phyloP scores from a whole-genome alignment of 37 sponge, comb jelly and placozoan genomes.

The Geodia barretti region DNA sequence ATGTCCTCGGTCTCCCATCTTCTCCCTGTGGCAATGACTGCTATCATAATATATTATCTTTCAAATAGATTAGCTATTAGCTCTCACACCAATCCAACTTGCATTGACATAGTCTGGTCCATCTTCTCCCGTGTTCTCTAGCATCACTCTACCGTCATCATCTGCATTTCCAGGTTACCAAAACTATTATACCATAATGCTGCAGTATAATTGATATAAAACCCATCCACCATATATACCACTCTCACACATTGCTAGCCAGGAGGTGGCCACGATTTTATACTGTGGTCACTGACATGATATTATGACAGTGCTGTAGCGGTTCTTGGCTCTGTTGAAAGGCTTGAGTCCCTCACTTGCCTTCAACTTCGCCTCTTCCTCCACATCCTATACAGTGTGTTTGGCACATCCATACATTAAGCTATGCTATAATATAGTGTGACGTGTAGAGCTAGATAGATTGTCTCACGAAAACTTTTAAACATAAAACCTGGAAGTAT shows the following conservation, averaged over 20 bases:
- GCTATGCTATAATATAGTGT: too few relatives aligned
- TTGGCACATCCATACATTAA: too few relatives aligned
- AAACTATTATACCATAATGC: background rate
- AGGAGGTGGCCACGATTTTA: background rate
- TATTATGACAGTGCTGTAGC: background rate
- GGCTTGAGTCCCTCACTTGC: background rate
- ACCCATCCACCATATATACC: too few relatives aligned
- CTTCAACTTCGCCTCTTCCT: background rate
- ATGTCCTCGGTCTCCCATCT: background rate
- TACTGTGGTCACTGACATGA: background rate
- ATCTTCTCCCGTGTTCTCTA: background rate
- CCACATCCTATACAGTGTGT: background rate
- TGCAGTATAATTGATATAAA: too few relatives aligned
- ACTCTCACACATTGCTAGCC: background rate
- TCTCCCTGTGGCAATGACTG: background rate
- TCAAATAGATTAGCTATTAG: background rate
- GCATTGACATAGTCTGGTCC: conserved; percentile 44
- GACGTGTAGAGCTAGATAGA: too few relatives aligned
- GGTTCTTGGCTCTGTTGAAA: background rate
- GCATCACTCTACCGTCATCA: conserved; percentile 24
- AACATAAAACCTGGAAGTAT: too few relatives aligned
- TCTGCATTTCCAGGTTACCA: conserved; percentile 9
- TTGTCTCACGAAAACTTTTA: too few relatives aligned
- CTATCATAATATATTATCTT: background rate
- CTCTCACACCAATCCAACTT: conserved; percentile 22